A percentile compares a stretch with the other conserved stretches of the same genome.
These are phyloP conservation scores for Aurelia sp. DNA, from an alignment of 30 jellyfish, hydroid and myxozoan genomes.

Conservation along the genomic window DNA sequence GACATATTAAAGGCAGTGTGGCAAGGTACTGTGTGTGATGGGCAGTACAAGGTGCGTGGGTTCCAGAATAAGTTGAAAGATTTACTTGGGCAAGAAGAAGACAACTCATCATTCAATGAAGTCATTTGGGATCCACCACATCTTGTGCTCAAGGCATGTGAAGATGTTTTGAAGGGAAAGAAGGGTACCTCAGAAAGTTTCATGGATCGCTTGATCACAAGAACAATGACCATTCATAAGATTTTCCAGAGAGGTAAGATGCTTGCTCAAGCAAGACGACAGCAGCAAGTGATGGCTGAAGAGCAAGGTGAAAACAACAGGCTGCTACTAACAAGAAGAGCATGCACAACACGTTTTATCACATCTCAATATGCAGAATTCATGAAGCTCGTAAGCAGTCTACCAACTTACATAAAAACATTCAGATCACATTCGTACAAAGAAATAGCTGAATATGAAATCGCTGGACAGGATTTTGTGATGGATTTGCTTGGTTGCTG, in stretches of 20 bases:
- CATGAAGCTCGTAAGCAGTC: neutral
- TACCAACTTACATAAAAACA: neutral
- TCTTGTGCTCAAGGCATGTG: slow-evolving; percentile 10
- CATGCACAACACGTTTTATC: neutral
- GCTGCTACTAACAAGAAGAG: slow-evolving; percentile 6
- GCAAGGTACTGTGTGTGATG: slow-evolving; percentile 47
- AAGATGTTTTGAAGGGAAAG: slow-evolving; percentile 31
- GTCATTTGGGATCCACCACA: slow-evolving; percentile 47
- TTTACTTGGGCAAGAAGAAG: slow-evolving; percentile 20
- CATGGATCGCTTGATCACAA: neutral
- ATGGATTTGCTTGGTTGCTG: slow-evolving; percentile 11
- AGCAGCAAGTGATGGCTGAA: slow-evolving; percentile 15
- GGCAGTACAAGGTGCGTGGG: slow-evolving; percentile 11
- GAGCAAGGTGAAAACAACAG: neutral
- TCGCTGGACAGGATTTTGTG: slow-evolving; percentile 5
- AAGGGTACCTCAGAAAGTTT: slow-evolving; percentile 17
- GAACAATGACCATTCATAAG: slow-evolving; percentile 16
- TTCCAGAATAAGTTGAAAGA: slow-evolving; percentile 8
- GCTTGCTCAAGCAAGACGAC: slow-evolving; percentile 18
- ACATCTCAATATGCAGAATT: slow-evolving; percentile 2
- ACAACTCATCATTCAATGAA: slow-evolving; percentile 11
- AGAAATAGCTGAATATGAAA: slow-evolving; percentile 1
- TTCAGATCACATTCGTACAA: neutral
- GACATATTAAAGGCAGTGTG: slow-evolving; percentile 26
- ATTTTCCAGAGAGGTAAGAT: slow-evolving; percentile 22